Evolutionary conservation across 2,113 vertebrate genomes (phyloP), one percentile per base, ranked within the genome.

Genomic region (Nothoprocta pentlandii): DNA sequence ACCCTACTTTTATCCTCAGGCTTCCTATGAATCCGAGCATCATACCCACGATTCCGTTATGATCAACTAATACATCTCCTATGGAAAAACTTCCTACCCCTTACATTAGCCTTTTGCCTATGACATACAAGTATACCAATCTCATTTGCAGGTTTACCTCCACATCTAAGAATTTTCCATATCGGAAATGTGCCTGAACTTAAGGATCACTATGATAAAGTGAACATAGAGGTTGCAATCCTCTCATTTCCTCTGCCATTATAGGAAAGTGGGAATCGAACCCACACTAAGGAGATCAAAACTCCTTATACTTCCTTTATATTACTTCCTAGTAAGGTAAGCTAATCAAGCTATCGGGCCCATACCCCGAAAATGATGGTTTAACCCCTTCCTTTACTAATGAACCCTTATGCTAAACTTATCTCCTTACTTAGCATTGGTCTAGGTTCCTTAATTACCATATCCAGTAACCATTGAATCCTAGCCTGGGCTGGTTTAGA

Each of bases 341-440:
- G 95, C 91, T 97, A 97, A 97, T 3, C 28, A 96, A 97, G 95
- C 96, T 96, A 68, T 96, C 25, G 51, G 97, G 94, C 93, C 93
- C 96, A 96, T 94, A 94, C 92, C 92, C 95, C 64, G 9, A 97
- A 91, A 76, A 97, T 96, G 93, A 66, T 58, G 96, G 91, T 96
- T 94, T 22, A 90, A 92, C 22, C 2, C 93, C 91, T 22, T 91
- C 95, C 87, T 6, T 32, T 94, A 58, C 92, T 90, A 97, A 96
- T 97, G 44, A 96, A 54, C 19, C 83, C 94, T 0, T 10, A 44
- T 0, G 5, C 30, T 2, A 11, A 26, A 4, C 3, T 56, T 21
- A 28, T 74, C 2, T 9, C 89, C 0, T 1, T 49, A 0, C 6
- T 42, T 1, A 83, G 73, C 1, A 1, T 97, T 2, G 12, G 75